Evolutionary conservation across 2,797 vertebrate genomes (phyloP).

Genomic region (Pygocentrus nattereri): DNA sequence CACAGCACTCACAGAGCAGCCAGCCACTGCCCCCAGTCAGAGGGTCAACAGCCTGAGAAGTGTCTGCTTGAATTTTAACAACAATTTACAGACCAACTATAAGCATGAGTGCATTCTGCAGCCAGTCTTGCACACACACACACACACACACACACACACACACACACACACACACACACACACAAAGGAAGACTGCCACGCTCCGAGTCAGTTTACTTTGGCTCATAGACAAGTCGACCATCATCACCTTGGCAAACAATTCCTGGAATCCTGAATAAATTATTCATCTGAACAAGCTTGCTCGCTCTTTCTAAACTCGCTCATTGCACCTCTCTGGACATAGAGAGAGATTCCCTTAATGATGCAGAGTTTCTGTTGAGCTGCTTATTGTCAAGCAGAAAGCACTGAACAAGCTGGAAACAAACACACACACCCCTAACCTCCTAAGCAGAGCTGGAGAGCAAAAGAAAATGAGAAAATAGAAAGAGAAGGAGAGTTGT

Average conservation of each 20-base stretch:
- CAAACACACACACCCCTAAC: conserved; percentile 11
- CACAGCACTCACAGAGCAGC: conserved; percentile 1
- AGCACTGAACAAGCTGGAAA: conserved; percentile 32
- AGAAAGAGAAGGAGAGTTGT: conserved; percentile 26
- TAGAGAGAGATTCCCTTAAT: conserved; percentile 65
- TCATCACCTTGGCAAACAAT: conserved; percentile 87
- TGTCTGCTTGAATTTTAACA: conserved; percentile 7
- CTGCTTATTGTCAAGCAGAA: conserved; percentile 59
- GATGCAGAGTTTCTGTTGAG: conserved; percentile 60
- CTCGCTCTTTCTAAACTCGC: conserved; percentile 16
- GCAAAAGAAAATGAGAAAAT: conserved; percentile 54
- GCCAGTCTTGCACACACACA: conserved; percentile 7
- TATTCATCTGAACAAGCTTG: conserved; percentile 81
- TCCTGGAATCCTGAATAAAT: conserved; percentile 85
- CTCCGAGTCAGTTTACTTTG: conserved; percentile 80
- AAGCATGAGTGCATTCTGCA: conserved; percentile 7
- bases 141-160: no score
- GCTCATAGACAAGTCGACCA: conserved; percentile 81
- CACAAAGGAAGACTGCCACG: conserved; percentile 52
- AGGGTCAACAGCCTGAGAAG: conserved; percentile 8
- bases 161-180: conserved; percentile 27
- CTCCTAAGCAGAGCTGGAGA: conserved; percentile 22
- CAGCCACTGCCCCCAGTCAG: conserved; percentile 15
- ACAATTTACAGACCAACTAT: conserved; percentile 8
- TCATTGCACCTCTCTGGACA: conserved; percentile 49